Base-by-base conservation (phyloP, 2,113 vertebrate genomes). In the Marmota monax region DNA sequence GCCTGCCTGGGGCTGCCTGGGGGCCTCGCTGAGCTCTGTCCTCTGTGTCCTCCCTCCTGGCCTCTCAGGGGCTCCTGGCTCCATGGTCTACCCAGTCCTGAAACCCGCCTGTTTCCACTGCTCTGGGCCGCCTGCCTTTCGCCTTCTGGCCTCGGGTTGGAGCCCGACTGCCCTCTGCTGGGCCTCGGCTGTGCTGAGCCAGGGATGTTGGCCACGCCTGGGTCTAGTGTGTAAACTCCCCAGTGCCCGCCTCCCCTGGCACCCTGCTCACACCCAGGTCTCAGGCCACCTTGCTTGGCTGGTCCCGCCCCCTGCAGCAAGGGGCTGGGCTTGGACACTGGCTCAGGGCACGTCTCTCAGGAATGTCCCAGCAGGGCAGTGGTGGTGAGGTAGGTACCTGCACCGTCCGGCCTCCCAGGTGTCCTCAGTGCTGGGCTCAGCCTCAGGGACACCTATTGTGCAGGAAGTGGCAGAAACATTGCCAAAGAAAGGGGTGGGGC, bases 361-460 rank as follows among this genome's bases (percentile, higher is more conserved):
- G 67, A 69, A 17, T 32, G 67, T 34, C 58, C 67, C 20, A 7
- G 34, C 0, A 2, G 32, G 14, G 48, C 4, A 37, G 34, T 5
- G 32, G 1, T 3, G 12, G 4, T 3, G 20, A 16, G 79, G 2
- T 4, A 13, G 22, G 2, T 37, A 22, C 37, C 70, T 73, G 18
- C 70, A 2, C 67, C 0, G 17, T 8, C 5, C 53, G n/a, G 13
- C 48, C 56, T 37, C 4, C 90, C 86, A 65, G 97, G 94, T 94
- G 93, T 91, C 67, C 29, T 84, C 83, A 45, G 45, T 51, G 82
- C 37, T 1, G 2, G 61, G 53, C 92, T 45, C 8, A 2, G 80
- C 20, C 96, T 34, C 0, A 73, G 22, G 79, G 27, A 20, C 94
- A 84, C 93, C 96, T 96, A 78, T 78, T 79, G 89, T 84, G 69